Percentiles rank a stretch among this genome's conserved stretches.
phyloP scores from a whole-genome alignment of 2,113 vertebrate genomes.

The Cariama cristata region DNA sequence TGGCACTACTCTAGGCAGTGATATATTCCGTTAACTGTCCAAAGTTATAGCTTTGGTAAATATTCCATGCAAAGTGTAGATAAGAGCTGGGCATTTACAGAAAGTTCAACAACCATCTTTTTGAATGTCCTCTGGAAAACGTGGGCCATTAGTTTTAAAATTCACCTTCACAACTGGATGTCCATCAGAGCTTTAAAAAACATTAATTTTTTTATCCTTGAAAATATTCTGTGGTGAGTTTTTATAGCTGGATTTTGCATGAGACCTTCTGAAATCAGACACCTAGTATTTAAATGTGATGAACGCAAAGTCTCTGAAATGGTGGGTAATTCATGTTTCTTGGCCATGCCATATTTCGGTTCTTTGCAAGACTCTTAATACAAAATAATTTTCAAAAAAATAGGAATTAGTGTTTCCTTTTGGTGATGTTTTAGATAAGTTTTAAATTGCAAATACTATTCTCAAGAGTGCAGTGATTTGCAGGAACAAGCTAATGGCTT shows the following conservation, averaged over 20 bases:
- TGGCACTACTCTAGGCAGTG: constrained; percentile 44
- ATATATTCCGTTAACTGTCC: neutral
- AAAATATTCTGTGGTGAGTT: constrained; percentile 51
- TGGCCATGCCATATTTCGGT: constrained; percentile 19
- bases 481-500: constrained; percentile 32
- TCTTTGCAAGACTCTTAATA: constrained; percentile 36
- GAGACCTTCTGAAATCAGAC: constrained; percentile 44
- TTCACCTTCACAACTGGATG: neutral
- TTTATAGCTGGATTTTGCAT: constrained; percentile 67
- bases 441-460: constrained; percentile 39
- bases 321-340: constrained; percentile 42
- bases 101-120: constrained; percentile 9
- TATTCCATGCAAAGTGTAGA: constrained; percentile 30
- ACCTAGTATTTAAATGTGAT: constrained; percentile 50
- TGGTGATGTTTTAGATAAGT: constrained; percentile 48
- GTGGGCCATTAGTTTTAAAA: neutral
- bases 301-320: constrained; percentile 44
- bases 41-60: constrained; percentile 4
- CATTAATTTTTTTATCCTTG: constrained; percentile 48
- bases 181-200: constrained; percentile 44
- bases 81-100: constrained; percentile 33
- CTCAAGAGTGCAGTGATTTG: constrained; percentile 47
- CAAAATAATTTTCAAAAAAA: neutral
- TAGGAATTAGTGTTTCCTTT: constrained; percentile 45
- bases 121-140: constrained; percentile 31